phyloP scores from a whole-genome alignment of 2,888 invertebrate species.

The Caenorhabditis drosophilae region DNA sequence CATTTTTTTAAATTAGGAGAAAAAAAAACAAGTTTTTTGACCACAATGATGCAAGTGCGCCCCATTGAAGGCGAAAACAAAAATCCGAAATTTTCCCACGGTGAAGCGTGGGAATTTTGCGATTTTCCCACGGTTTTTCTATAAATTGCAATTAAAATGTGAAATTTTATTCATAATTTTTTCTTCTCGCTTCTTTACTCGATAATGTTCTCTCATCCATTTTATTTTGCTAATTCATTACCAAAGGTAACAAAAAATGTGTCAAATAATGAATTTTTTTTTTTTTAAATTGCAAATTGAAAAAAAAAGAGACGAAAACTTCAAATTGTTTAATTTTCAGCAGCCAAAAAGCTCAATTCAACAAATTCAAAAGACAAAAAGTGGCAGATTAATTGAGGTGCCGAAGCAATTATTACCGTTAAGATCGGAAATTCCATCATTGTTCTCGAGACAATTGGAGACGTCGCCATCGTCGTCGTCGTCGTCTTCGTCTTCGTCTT shows the following conservation, averaged over 20 bases:
- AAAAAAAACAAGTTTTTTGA: too few relatives aligned
- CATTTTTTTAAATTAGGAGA: too few relatives aligned
- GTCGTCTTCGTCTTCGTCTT: too few relatives aligned
- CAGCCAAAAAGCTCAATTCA: too few relatives aligned
- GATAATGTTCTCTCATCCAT: not conserved
- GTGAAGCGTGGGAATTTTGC: slow-evolving; percentile 14
- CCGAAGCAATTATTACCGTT: not conserved
- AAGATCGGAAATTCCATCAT: slow-evolving; percentile 1
- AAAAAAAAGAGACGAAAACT: not conserved
- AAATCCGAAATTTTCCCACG: slow-evolving; percentile 21
- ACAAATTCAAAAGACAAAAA: too few relatives aligned
- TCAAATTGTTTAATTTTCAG: too few relatives aligned
- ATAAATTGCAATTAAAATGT: slow-evolving; percentile 3
- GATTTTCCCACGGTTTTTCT: slow-evolving; percentile 31
- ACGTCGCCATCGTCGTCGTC: not conserved
- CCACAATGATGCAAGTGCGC: slow-evolving; percentile 9
- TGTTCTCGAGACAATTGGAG: not conserved
- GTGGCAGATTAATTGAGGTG: not conserved
- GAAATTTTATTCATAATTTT: not conserved
- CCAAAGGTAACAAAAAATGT: not conserved
- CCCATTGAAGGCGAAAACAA: slow-evolving; percentile 2
- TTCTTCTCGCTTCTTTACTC: not conserved
- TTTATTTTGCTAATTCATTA: not conserved
- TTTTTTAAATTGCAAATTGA: not conserved
- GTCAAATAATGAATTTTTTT: not conserved